Evolutionary conservation across 2,113 vertebrate species (phyloP).

Genomic region (Capra hircus): DNA sequence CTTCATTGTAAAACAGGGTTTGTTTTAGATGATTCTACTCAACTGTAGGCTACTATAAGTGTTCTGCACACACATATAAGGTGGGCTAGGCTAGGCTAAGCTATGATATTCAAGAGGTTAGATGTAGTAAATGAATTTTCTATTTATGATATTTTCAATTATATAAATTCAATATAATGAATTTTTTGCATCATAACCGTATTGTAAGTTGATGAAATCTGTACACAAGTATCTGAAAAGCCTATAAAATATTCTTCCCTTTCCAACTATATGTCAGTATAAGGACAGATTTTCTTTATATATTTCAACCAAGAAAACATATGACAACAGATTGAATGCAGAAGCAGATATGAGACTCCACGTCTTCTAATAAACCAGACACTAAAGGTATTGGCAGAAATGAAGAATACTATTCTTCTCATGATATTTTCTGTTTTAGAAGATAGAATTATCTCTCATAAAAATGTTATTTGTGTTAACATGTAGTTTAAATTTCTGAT

Average conservation of each 20-base stretch:
- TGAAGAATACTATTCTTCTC: background rate
- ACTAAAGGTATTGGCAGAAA: constrained; percentile 3
- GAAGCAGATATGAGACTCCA: background rate
- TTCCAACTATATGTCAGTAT: background rate
- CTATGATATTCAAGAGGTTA: background rate
- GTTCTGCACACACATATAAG: background rate
- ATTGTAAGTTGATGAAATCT: background rate
- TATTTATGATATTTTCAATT: background rate
- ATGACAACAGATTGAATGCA: background rate
- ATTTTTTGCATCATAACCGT: background rate
- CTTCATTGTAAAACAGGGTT: background rate
- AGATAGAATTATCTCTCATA: background rate
- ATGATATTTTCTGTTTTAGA: background rate
- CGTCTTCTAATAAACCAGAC: background rate
- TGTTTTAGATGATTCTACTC: background rate
- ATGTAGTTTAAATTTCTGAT: background rate
- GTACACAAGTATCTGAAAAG: background rate
- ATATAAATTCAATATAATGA: background rate
- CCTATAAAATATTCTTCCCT: background rate
- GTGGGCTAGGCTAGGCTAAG: background rate
- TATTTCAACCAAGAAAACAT: background rate
- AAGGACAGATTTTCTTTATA: background rate
- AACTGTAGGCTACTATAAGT: background rate
- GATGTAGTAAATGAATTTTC: background rate
- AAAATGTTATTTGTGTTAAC: constrained; percentile 13